Conservation (phyloP, 92 coral and sea anemone genomes). For the Phymanthus crucifer region DNA sequence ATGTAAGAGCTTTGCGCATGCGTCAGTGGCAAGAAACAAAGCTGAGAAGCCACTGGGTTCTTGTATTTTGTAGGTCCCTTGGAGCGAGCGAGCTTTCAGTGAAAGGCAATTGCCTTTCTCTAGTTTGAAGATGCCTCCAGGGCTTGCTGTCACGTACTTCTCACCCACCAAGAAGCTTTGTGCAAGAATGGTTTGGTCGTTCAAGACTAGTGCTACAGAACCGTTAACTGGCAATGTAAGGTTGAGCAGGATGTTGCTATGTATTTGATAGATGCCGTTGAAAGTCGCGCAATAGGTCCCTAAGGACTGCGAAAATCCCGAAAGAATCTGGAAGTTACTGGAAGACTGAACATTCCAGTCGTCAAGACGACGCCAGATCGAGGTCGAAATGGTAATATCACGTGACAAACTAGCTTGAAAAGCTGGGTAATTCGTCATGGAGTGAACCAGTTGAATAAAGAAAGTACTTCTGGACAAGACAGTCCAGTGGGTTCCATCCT, state of each 20-base stretch:
- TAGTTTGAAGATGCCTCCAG: slow-evolving; percentile 44
- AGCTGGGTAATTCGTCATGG: slow-evolving; percentile 49
- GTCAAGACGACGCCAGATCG: slow-evolving; percentile 20
- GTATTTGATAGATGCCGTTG: slow-evolving; percentile 44
- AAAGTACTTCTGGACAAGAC: slow-evolving; percentile 53
- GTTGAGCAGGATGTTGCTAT: slow-evolving; percentile 35
- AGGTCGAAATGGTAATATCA: slow-evolving; percentile 13
- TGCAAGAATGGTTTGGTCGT: slow-evolving; percentile 16
- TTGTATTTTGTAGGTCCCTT: slow-evolving; percentile 1
- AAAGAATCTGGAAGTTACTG: slow-evolving; percentile 25
- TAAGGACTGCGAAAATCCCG: slow-evolving; percentile 49
- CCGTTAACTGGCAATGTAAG: background rate
- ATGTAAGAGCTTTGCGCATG: slow-evolving; percentile 12
- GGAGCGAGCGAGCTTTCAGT: slow-evolving; percentile 7
- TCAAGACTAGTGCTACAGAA: slow-evolving; percentile 13
- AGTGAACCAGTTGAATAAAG: slow-evolving; percentile 42
- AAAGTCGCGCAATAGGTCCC: slow-evolving; percentile 50
- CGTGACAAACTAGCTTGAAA: slow-evolving; percentile 51
- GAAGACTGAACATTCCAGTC: slow-evolving; percentile 38
- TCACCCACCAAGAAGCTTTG: slow-evolving; percentile 3
- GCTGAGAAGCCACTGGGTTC: slow-evolving; percentile 49
- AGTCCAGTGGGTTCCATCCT: slow-evolving; percentile 27
- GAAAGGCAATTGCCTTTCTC: slow-evolving; percentile 51
- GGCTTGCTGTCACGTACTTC: slow-evolving; percentile 9
- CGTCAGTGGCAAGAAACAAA: slow-evolving; percentile 30